Base-by-base conservation (phyloP, 2,888 invertebrate genomes). In the Nycteola revayana region DNA sequence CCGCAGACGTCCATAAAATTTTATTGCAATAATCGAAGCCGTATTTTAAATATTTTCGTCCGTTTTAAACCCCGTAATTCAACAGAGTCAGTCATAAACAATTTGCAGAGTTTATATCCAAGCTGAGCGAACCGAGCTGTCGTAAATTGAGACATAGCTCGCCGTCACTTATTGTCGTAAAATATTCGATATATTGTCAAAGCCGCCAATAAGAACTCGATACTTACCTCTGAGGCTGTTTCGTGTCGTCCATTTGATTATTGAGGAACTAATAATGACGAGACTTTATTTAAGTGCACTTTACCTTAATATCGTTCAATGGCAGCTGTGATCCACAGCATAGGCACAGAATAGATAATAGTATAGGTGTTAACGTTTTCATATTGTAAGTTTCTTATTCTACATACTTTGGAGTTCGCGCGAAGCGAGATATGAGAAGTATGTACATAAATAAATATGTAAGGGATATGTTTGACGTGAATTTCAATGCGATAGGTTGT, bases 141-240 rank as follows among this genome's bases (percentile, higher is more conserved):
- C 68, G 56, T 77, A 76, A 76, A 75, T 67, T 66, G 32, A 28
- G 42, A 42, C 50, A 52, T 46, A 42, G 44, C 50, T 50, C 54
- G 48, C 60, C 60, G 60, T 67, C 66, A 71, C 62, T 49, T 47
- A 32, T 11, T 34, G 56, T 53, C 54, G 60, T 75, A 70, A 75
- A 71, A 68, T 71, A 66, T 70, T 60, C 53, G 69, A 70, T 68
- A 72, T 70, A 72, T 71, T 54, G 65, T 63, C 58, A 56, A 47
- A 58, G 43, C 54, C 42, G 42, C 39, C 51, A 58, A 55, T 52
- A 48, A 60, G 28, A 14, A 14, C n/a, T n/a, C n/a, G 5, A 14
- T 14, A 5, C 14, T n/a, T 14, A 14, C 5, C 14, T 14, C 14
- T 14, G 3, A 14, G 14, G 10, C 24, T 20, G 21, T 29, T 34